Evolutionary conservation across 2,113 vertebrate genomes (phyloP).

Genomic region (Seriola rivoliana): DNA sequence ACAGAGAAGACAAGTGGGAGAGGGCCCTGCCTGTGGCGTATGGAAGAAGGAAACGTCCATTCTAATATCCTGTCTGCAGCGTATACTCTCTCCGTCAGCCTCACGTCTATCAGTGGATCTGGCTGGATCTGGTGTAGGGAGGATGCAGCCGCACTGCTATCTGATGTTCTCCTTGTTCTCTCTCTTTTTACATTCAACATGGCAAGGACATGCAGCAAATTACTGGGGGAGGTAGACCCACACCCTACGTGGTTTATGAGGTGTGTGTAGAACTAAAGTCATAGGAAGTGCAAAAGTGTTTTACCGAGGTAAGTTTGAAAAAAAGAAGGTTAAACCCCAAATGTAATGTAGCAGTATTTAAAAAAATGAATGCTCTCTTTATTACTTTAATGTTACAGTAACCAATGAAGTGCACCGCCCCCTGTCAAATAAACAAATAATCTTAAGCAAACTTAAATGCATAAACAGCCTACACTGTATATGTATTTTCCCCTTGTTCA

Average conservation of each 20-base stretch:
- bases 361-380: background rate
- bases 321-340: constrained; percentile 5
- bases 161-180: constrained; percentile 74
- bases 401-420: background rate
- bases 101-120: constrained; percentile 79
- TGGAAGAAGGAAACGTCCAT: constrained; percentile 78
- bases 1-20: constrained; percentile 68
- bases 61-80: constrained; percentile 82
- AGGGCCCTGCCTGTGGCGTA: constrained; percentile 68
- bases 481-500: background rate
- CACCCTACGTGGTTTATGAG: background rate
- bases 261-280: background rate
- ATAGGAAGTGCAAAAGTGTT: background rate
- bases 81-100: constrained; percentile 60
- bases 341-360: background rate
- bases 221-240: constrained; percentile 18
- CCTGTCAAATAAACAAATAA: background rate
- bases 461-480: background rate
- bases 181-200: constrained; percentile 54
- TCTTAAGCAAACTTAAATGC: background rate
- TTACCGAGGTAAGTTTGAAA: background rate
- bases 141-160: constrained; percentile 58
- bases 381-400: background rate
- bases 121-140: constrained; percentile 62
- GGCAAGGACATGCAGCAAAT: constrained; percentile 65